Base-by-base conservation (phyloP, 1,140 invertebrate genomes). In the Cydia pomonella region DNA sequence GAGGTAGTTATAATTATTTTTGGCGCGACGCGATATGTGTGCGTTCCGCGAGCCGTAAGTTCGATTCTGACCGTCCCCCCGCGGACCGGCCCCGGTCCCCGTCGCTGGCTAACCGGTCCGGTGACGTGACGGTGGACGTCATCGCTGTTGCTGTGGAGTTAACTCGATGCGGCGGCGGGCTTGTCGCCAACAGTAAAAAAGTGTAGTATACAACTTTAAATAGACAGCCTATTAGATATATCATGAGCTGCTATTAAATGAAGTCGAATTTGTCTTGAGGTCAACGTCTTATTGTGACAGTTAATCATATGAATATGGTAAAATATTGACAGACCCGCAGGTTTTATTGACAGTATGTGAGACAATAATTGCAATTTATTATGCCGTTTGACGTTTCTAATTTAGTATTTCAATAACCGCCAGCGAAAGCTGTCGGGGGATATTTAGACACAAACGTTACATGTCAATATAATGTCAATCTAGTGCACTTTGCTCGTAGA, bases 231-330 rank as follows among this genome's bases (percentile, higher is more conserved):
- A n/a, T n/a, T n/a, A n/a, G n/a, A n/a, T n/a, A 53, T 53, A 21
- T 53, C 5, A 21, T 18, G 50, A 53, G 3, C 3, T 50, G 47
- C 7, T 53, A 53, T 2, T 18, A 53, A 53, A 53, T n/a, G 0
- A 53, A 21, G 50, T 53, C 50, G 50, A 53, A 53, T 18, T 53
- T 21, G n/a, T 13, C 50, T 33, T 9, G 29, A 33, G 29, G 63
- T 18, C 25, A 66, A n/a, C 29, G 63, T 9, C 16, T 25, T 16
- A 16, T 5, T n/a, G 13, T 7, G 29, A 33, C 63, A 66, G 27
- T 66, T n/a, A 66, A 66, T 66, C 63, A 66, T 66, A 33, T 33
- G 27, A 16, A 66, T 66, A 23, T 33, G 63, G 63, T 66, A 66
- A 66, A 66, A 66, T 66, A 66, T 66, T 66, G 63, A 66, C 63